These are phyloP conservation scores for Mustela nigripes DNA, from an alignment of 2,113 vertebrate species.

Conservation along the genomic window DNA sequence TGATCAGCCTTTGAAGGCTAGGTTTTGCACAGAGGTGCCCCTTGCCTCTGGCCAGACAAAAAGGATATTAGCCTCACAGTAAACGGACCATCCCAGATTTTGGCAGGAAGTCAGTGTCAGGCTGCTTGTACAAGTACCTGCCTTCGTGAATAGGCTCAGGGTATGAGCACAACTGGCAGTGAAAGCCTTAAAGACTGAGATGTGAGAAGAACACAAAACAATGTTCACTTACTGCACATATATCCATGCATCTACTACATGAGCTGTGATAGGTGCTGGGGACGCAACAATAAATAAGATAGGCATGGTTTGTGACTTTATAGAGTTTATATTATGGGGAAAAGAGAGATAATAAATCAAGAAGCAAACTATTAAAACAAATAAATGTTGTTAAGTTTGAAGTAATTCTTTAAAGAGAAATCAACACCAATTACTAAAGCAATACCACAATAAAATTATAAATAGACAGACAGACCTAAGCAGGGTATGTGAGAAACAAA, in stretches of 20 bases:
- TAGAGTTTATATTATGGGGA: background rate
- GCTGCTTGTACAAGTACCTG: accelerated
- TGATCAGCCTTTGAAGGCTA: background rate
- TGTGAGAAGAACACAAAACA: background rate
- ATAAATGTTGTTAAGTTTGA: background rate
- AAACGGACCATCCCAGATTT: background rate
- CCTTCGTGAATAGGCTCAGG: background rate
- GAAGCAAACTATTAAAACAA: background rate
- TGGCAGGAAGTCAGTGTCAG: background rate
- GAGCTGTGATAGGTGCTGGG: background rate
- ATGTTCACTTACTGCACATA: background rate
- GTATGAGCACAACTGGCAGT: background rate
- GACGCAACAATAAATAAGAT: background rate
- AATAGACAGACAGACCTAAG: background rate
- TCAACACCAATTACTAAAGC: background rate
- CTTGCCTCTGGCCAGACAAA: background rate
- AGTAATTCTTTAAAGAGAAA: background rate
- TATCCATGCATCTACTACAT: background rate
- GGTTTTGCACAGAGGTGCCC: background rate
- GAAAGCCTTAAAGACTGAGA: background rate
- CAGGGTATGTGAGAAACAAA: background rate
- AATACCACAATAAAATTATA: background rate
- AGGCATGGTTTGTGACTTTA: background rate
- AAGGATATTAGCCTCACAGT: background rate
- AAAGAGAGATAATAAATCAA: background rate